phyloP scores from a whole-genome alignment of 2,888 invertebrate genomes.

The Thyatira batis region DNA sequence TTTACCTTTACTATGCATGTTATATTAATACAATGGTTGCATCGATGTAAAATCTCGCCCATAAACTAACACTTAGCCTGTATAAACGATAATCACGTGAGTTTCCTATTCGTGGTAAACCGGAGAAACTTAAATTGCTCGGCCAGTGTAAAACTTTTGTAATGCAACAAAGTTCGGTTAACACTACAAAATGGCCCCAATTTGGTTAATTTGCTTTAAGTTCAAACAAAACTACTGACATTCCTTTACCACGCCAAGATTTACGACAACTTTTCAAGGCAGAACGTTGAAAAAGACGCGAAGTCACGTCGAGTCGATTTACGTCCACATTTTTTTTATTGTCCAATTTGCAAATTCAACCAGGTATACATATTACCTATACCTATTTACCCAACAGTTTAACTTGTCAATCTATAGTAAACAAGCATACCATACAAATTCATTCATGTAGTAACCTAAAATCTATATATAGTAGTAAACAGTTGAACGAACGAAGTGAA shows the following conservation, averaged over 20 bases:
- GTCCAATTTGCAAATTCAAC: no score
- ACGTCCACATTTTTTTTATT: conserved; percentile 7
- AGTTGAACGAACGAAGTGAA: conserved; percentile 14
- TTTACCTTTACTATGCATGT: background rate
- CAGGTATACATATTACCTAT: no score
- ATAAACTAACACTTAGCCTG: background rate
- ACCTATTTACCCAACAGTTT: background rate
- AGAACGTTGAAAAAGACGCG: background rate
- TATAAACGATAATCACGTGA: background rate
- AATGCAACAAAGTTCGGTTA: conserved; percentile 53
- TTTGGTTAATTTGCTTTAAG: conserved; percentile 45
- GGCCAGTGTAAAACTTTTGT: conserved; percentile 54
- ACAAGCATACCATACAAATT: background rate
- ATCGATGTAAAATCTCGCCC: background rate
- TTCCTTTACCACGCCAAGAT: conserved; percentile 12
- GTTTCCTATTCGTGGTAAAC: conserved; percentile 7
- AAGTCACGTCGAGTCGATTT: conserved; percentile 3
- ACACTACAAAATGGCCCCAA: conserved; percentile 47
- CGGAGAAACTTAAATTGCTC: conserved; percentile 54
- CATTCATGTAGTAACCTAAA: background rate
- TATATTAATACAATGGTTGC: background rate
- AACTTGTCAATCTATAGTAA: background rate
- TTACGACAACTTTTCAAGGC: background rate
- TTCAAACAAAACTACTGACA: conserved; percentile 32
- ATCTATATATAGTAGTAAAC: background rate